Percentiles rank a stretch among this genome's conserved stretches.
Evolutionary conservation across 2,888 invertebrate species (phyloP).

Genomic region (Artemia sinica): DNA sequence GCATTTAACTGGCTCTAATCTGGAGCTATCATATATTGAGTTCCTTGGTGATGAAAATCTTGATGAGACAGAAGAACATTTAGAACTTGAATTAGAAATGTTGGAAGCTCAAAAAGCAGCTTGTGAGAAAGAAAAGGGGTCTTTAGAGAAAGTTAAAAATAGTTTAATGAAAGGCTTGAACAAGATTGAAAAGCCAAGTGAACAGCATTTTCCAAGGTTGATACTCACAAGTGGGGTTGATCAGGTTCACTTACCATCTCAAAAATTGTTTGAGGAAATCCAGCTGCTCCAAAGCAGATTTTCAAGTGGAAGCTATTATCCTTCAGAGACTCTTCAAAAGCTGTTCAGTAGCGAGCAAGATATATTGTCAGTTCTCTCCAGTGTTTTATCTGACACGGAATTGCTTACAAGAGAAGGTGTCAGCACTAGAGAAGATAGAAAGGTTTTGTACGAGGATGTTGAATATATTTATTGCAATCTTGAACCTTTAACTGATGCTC

Average conservation of each 20-base stretch:
- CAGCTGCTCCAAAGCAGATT: too few species aligned
- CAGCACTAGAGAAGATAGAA: background rate
- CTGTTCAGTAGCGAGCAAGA: background rate
- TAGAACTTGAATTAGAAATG: background rate
- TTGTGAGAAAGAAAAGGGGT: background rate
- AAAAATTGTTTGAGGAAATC: background rate
- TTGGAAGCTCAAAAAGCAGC: background rate
- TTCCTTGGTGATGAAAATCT: background rate
- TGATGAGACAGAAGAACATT: background rate
- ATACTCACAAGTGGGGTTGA: background rate
- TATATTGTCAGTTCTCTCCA: background rate
- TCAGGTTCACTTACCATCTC: background rate
- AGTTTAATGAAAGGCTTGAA: background rate
- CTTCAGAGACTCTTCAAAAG: too few species aligned
- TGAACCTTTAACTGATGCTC: background rate
- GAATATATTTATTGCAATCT: constrained; percentile 2
- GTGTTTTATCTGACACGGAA: background rate
- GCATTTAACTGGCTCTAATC: background rate
- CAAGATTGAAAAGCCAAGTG: background rate
- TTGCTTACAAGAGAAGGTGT: background rate
- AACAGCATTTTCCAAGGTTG: background rate
- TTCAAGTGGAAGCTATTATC: too few species aligned
- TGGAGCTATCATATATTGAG: constrained; percentile 4
- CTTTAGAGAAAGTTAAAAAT: background rate
- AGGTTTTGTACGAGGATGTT: background rate